These are phyloP conservation scores for Agrenia bidenticulata DNA, from an alignment of 2,888 invertebrate species.

Conservation along the genomic window DNA sequence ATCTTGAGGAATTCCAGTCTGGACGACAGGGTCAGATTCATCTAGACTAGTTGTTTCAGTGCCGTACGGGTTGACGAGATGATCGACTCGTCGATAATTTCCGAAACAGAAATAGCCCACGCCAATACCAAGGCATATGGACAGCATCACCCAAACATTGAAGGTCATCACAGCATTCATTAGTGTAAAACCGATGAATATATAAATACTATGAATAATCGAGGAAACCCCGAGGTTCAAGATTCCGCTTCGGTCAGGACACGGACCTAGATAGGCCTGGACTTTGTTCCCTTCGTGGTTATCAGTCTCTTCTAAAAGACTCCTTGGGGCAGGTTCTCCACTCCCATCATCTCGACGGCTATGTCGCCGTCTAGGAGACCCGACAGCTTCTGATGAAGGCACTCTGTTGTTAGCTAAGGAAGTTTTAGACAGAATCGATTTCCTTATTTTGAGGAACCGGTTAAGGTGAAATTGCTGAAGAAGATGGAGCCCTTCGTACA, in stretches of 20 bases:
- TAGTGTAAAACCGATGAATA: constrained; percentile 42
- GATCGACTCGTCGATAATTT: constrained; percentile 3
- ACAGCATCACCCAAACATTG: constrained; percentile 44
- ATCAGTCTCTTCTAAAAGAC: constrained; percentile 12
- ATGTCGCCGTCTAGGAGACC: neutral
- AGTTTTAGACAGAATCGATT: neutral
- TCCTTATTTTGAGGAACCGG: constrained; percentile 23
- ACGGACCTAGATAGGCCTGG: neutral
- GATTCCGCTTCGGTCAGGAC: neutral
- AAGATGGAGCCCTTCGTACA: constrained; percentile 45
- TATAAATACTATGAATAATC: constrained; percentile 43
- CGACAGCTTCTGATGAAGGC: constrained; percentile 2
- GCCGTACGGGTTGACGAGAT: neutral
- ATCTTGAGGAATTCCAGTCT: neutral
- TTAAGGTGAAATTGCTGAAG: constrained; percentile 30
- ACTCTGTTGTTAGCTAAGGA: neutral
- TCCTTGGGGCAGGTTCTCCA: constrained; percentile 18
- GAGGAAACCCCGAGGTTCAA: constrained; percentile 30
- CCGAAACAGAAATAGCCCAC: constrained; percentile 46
- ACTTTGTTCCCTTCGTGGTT: neutral
- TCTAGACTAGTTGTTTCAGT: neutral
- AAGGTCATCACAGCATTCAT: constrained; percentile 52
- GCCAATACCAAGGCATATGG: constrained; percentile 38
- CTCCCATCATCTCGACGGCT: neutral
- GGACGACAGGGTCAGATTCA: neutral